phyloP scores from a whole-genome alignment of 2,888 invertebrate genomes.

The Eledona agricola region DNA sequence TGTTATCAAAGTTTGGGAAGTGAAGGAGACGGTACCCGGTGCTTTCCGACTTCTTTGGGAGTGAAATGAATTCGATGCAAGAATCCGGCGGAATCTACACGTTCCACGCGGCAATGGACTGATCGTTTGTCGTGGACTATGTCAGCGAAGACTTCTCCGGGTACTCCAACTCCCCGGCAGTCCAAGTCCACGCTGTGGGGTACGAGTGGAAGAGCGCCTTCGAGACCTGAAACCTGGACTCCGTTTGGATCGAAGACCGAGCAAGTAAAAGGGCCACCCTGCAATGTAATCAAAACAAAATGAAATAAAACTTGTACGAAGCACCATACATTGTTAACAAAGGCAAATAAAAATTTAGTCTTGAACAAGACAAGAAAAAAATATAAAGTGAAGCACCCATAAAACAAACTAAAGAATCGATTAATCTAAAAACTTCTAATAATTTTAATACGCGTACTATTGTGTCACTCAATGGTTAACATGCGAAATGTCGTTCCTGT shows the following conservation, averaged over 20 bases:
- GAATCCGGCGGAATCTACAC: conserved; percentile 75
- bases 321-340: too few species aligned
- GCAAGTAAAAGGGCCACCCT: conserved; percentile 96
- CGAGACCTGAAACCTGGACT: conserved; percentile 81
- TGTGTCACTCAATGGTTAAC: too few species aligned
- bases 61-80: conserved; percentile 79
- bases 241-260: conserved; percentile 95
- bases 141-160: conserved; percentile 88
- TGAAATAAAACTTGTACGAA: too few species aligned
- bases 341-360: too few species aligned
- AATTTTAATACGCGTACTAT: too few species aligned
- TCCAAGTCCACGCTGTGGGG: conserved; percentile 85
- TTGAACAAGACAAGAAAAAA: too few species aligned
- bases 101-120: conserved; percentile 82
- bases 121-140: conserved; percentile 90
- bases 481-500: too few species aligned
- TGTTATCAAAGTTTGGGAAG: conserved; percentile 1
- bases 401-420: too few species aligned
- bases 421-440: too few species aligned
- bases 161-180: conserved; percentile 79
- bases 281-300: conserved; percentile 38
- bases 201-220: conserved; percentile 84
- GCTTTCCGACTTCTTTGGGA: conserved; percentile 81
- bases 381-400: too few species aligned
- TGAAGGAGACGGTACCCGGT: conserved; percentile 65